Base-by-base conservation (phyloP, 1,140 invertebrate genomes). In the Aphaenogaster rudis region DNA sequence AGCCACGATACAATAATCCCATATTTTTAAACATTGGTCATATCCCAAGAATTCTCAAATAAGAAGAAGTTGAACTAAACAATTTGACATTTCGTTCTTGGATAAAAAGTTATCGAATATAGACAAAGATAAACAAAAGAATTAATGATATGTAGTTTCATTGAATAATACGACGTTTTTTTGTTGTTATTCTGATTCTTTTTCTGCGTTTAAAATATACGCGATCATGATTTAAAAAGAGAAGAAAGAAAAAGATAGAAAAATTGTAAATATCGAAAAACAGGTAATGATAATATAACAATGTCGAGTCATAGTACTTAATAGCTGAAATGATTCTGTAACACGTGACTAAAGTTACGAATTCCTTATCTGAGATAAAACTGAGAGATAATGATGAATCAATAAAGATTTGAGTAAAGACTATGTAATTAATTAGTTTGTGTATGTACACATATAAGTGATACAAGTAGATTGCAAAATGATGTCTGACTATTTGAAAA, bases 1-100 rank as follows among this genome's bases (percentile, higher is more conserved):
- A n/a, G 54, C 39, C 28, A 9, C 28, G 36, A 82, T 82, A 72
- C 67, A 67, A 57, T 63, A 76, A 84, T 74, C 9, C 33, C 2
- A 33, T 13, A 50, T 74, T 76, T 72, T 84, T 76, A 76, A 61
- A 6, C 13, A 59, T 61, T 28, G 28, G 3, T 8, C 54, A 33
- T 48, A 72, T 59, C 2, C 15, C n/a, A 33, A 42, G 42, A 82
- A 74, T 82, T 82, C 33, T 72, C 39, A 4, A 45, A 7, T 9
- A 45, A 36, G 15, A 45, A 2, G n/a, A 42, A 67, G 21, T 2
- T 11, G 5, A 59, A 69, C 17, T 33, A 17, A 82, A 50, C 3
- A 72, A 42, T 39, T 59, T 76, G 39, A 45, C 52, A 28, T 59
- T 82, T 59, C 39, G 9, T 45, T 71, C 36, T 8, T 50, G 0